These are phyloP conservation scores for Malurus elegans DNA, from an alignment of 2,113 vertebrate species.

Conservation along the genomic window DNA sequence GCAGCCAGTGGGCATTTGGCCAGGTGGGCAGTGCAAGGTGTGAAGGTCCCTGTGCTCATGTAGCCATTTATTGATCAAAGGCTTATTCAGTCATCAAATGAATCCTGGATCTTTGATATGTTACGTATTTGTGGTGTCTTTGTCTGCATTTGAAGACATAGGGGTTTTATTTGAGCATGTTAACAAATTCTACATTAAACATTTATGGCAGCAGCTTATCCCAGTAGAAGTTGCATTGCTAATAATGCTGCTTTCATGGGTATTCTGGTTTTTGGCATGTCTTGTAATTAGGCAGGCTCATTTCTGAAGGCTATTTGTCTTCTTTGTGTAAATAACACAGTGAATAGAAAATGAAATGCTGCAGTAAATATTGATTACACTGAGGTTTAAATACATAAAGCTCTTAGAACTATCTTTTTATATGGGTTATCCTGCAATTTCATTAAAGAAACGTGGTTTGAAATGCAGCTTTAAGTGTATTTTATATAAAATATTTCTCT, in stretches of 20 bases:
- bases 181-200: not conserved
- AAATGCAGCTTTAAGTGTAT: not conserved
- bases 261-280: not conserved
- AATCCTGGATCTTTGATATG: not conserved
- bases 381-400: not conserved
- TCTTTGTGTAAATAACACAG: not conserved
- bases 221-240: not conserved
- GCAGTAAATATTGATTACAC: not conserved
- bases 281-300: not conserved
- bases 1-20: not conserved
- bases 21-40: not conserved
- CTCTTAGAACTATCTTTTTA: not conserved
- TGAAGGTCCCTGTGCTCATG: rapidly evolving
- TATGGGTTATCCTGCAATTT: not conserved
- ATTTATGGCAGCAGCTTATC: not conserved
- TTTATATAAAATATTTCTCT: not conserved
- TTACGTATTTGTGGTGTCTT: not conserved
- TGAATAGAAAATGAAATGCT: not conserved
- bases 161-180: not conserved
- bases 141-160: not conserved
- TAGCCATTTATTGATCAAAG: not conserved
- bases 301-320: slow-evolving; percentile 18
- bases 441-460: not conserved
- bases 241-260: not conserved
- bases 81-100: not conserved